Base-by-base conservation (phyloP, 2,888 invertebrate species). In the Acanthosepion esculentum region DNA sequence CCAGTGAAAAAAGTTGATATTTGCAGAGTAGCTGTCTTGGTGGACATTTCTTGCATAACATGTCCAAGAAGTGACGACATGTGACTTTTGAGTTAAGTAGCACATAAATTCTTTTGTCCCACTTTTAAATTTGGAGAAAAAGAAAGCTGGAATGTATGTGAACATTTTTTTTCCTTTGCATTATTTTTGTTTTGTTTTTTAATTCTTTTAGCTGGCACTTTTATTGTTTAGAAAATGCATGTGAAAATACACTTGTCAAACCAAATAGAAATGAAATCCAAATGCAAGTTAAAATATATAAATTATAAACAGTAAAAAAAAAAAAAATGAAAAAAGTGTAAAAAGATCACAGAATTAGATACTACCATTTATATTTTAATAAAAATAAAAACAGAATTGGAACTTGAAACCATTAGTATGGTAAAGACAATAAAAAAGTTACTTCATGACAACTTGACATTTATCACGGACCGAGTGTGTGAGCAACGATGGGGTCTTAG, bases 361-460 rank as follows among this genome's bases (percentile, higher is more conserved):
- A 78, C 78, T 78, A n/a, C n/a, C 12, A 78, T 33, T n/a, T 12
- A 33, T 78, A 64, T 64, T 64, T 29, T 64, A 33, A 78, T n/a
- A n/a, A 78, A 33, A 78, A 64, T 64, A n/a, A n/a, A n/a, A 78
- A 7, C 10, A 78, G 10, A 29, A 29, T 8, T 78, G 29, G n/a
- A 15, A n/a, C 29, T n/a, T 10, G 3, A 78, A 78, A 78, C n/a
- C 8, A n/a, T 78, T 78, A 78, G 12, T 23, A 8, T 78, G 29
- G 12, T n/a, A 10, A 78, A 78, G 5, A 78, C n/a, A 3, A n/a
- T n/a, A n/a, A 78, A 15, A 78, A 78, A 33, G 2, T n/a, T 15
- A n/a, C n/a, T n/a, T n/a, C 78, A n/a, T 78, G n/a, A 78, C 78
- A 78, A 78, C 78, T 78, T 78, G 78, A 78, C 59, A 59, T 59